phyloP scores from a whole-genome alignment of 2,113 vertebrate genomes.

The Nyctibius bracteatus region DNA sequence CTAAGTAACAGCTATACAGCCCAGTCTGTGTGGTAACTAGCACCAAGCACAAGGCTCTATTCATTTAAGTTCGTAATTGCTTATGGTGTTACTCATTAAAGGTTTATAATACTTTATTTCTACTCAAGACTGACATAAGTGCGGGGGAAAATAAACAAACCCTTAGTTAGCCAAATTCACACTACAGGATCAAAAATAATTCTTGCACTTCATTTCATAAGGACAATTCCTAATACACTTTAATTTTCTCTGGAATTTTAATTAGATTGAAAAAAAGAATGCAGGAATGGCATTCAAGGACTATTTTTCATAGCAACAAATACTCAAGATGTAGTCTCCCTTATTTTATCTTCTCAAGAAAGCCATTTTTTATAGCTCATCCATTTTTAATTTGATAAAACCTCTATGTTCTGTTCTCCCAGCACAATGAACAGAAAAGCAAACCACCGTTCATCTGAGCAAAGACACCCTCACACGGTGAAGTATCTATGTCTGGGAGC shows the following conservation, averaged over 20 bases:
- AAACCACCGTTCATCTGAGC: not conserved
- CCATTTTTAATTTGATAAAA: conserved; percentile 62
- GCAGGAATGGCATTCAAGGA: not conserved
- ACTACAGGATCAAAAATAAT: not conserved
- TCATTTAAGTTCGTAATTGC: not conserved
- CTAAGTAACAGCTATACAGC: not conserved
- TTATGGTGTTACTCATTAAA: not conserved
- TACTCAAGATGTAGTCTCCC: conserved; percentile 21
- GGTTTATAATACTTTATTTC: not conserved
- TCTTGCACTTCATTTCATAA: not conserved
- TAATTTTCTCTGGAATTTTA: conserved; percentile 33
- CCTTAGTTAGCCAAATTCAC: not conserved
- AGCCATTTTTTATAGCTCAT: conserved; percentile 11
- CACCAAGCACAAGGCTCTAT: not conserved
- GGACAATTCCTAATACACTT: not conserved
- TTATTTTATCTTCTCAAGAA: conserved; percentile 20
- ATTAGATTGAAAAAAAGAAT: not conserved
- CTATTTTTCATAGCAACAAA: conserved; percentile 7
- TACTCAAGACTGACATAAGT: not conserved
- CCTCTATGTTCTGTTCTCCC: not conserved
- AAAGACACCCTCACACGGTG: conserved; percentile 16
- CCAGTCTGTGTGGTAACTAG: not conserved
- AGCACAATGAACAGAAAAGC: conserved; percentile 29
- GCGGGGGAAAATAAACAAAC: not conserved
- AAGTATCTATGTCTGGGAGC: not conserved